Conservation (phyloP, 92 coral and sea anemone genomes). For the Montipora capitata region DNA sequence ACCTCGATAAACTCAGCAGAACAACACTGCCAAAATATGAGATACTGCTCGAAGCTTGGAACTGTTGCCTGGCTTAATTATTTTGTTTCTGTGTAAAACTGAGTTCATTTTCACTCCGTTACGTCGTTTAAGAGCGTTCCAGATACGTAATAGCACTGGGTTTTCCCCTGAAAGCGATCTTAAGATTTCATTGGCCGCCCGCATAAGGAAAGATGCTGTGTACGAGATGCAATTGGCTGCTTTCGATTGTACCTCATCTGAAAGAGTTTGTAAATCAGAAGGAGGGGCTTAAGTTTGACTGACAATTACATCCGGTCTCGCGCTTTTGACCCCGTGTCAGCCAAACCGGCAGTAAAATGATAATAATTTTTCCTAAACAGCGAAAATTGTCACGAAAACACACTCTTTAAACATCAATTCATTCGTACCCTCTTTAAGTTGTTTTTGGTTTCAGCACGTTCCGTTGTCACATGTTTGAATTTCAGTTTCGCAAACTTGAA, state of each 20-base stretch:
- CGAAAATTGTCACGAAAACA: not conserved
- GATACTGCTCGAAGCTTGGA: not conserved
- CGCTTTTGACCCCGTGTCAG: conserved; percentile 33
- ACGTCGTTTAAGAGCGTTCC: conserved; percentile 49
- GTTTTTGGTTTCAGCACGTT: no score
- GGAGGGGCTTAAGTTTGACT: conserved; percentile 31
- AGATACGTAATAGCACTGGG: conserved; percentile 8
- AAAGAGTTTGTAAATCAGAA: not conserved
- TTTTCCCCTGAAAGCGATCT: conserved; percentile 23
- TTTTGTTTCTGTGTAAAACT: conserved; percentile 11
- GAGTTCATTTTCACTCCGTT: not conserved
- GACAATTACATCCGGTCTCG: conserved; percentile 53
- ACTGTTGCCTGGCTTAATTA: not conserved
- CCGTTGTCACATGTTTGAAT: no score
- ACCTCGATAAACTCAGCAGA: conserved; percentile 8
- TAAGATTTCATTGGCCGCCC: conserved; percentile 16
- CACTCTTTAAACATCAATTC: not conserved
- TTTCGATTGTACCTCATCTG: not conserved
- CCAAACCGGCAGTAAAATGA: conserved; percentile 32
- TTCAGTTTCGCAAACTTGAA: not conserved
- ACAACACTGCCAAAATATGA: conserved; percentile 1
- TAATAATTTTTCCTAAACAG: not conserved
- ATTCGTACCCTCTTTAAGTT: no score
- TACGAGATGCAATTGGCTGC: conserved; percentile 16
- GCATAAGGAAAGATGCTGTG: not conserved